Percentiles rank a stretch among this genome's conserved stretches.
Evolutionary conservation across 2,113 vertebrate genomes (phyloP).

Genomic region (Nothocercus nigrocapillus): DNA sequence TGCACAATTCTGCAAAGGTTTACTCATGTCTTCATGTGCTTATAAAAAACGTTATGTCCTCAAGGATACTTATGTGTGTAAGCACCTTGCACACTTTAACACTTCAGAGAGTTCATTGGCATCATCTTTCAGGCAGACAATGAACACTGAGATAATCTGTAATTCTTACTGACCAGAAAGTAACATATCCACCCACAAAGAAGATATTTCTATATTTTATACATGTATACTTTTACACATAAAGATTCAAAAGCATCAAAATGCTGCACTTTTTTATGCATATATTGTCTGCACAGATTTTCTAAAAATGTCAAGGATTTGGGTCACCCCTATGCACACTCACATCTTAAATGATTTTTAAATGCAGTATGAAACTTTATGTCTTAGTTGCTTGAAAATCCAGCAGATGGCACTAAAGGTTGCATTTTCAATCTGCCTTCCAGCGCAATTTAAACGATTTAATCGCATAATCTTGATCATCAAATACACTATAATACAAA

Average conservation of each 20-base stretch:
- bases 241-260: not conserved
- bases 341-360: not conserved
- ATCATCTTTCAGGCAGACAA: not conserved
- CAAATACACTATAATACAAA: conserved; percentile 51
- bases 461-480: not conserved
- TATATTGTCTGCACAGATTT: not conserved
- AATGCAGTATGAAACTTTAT: not conserved
- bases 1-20: not conserved
- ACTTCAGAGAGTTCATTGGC: not conserved
- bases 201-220: not conserved
- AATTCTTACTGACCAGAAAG: not conserved
- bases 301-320: not conserved
- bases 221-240: not conserved
- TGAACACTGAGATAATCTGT: not conserved
- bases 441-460: not conserved
- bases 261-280: not conserved
- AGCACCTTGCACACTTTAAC: not conserved
- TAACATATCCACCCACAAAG: not conserved
- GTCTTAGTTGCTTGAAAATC: not conserved
- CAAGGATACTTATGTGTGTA: not conserved
- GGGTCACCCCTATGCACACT: not conserved
- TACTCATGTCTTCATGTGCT: not conserved
- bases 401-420: conserved; percentile 80
- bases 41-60: not conserved
- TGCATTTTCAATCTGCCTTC: not conserved